phyloP scores from a whole-genome alignment of 1,140 invertebrate genomes.

The Eumeta japonica region DNA sequence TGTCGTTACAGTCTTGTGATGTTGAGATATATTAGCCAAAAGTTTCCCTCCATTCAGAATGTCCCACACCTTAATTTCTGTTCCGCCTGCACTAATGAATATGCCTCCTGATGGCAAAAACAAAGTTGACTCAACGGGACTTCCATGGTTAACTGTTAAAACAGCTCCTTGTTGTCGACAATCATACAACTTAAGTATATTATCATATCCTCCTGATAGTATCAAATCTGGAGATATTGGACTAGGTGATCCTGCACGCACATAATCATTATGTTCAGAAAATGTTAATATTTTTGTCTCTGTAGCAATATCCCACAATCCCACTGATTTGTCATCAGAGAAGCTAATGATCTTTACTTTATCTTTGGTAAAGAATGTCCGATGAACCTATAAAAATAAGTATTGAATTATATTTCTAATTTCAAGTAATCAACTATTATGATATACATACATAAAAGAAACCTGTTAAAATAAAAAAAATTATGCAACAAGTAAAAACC shows the following conservation, averaged over 20 bases:
- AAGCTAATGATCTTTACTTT: slow-evolving; percentile 82
- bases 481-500: too few species aligned
- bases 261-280: slow-evolving; percentile 76
- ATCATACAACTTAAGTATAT: slow-evolving; percentile 88
- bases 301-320: slow-evolving; percentile 86
- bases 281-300: slow-evolving; percentile 71
- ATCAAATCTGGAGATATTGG: slow-evolving; percentile 74
- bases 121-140: slow-evolving; percentile 86
- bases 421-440: neutral
- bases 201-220: slow-evolving; percentile 91
- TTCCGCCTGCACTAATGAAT: slow-evolving; percentile 89
- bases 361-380: slow-evolving; percentile 79
- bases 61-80: slow-evolving; percentile 93
- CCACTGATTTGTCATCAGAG: slow-evolving; percentile 89
- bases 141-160: slow-evolving; percentile 80
- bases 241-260: slow-evolving; percentile 78
- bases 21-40: slow-evolving; percentile 74
- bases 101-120: slow-evolving; percentile 88
- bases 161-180: slow-evolving; percentile 70
- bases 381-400: slow-evolving; percentile 64
- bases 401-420: too few species aligned
- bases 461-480: neutral
- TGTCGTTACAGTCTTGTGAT: slow-evolving; percentile 93
- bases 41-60: slow-evolving; percentile 81
- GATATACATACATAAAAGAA: neutral